phyloP scores from a whole-genome alignment of 2,113 vertebrate genomes.

The Pomatorhinus ruficollis region DNA sequence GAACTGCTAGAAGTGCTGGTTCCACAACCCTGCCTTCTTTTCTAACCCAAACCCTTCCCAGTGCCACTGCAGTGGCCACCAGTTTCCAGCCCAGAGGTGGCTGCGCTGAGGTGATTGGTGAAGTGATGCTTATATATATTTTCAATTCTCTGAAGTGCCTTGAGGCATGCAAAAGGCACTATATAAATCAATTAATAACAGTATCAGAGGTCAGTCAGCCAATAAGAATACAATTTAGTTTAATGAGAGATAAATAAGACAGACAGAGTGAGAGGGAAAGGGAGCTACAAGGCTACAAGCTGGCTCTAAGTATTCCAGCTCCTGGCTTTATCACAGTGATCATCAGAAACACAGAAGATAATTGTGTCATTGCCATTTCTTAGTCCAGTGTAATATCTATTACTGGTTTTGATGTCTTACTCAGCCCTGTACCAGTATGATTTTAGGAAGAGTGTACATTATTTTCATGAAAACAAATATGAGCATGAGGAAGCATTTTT shows the following conservation, averaged over 20 bases:
- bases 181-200: slow-evolving; percentile 72
- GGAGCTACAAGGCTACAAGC: neutral
- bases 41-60: neutral
- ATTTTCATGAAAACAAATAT: slow-evolving; percentile 87
- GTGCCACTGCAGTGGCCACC: neutral
- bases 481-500: slow-evolving; percentile 81
- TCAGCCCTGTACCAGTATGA: slow-evolving; percentile 72
- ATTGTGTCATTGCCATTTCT: slow-evolving; percentile 48
- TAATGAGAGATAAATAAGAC: slow-evolving; percentile 75
- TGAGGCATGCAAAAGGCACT: slow-evolving; percentile 62
- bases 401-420: slow-evolving; percentile 77
- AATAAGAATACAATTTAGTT: slow-evolving; percentile 74
- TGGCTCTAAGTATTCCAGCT: neutral
- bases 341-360: slow-evolving; percentile 35
- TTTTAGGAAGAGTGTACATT: slow-evolving; percentile 81
- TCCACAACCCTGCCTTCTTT: neutral
- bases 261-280: slow-evolving; percentile 49
- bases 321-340: slow-evolving; percentile 42
- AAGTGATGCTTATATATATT: slow-evolving; percentile 42
- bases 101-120: neutral
- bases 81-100: neutral
- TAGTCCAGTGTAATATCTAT: slow-evolving; percentile 69
- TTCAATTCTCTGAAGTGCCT: slow-evolving; percentile 41
- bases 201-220: slow-evolving; percentile 71
- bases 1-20: neutral